Evolutionary conservation across 2,888 invertebrate species (phyloP), one percentile per base, ranked within the genome.

Genomic region (Stegophylla sp.): DNA sequence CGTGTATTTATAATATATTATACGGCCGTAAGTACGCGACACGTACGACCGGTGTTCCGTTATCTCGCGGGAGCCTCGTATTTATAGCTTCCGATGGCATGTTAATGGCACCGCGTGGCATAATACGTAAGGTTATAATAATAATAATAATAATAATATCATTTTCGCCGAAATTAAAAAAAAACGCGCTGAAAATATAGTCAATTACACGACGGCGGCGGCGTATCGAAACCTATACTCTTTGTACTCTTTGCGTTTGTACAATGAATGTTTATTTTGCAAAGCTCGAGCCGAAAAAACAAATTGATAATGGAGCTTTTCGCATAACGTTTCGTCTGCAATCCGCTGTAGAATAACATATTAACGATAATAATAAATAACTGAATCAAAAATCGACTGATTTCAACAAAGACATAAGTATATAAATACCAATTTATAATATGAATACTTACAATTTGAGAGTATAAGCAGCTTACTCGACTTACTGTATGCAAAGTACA

Each of bases 71-170:
- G 4, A 17, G 43, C 43, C 1, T 66, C 26, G 66, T 76, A 67
- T 76, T 76, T 76, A 67, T 76, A 76, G 76, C 26, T 76, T 76
- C 76, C 67, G 67, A 76, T 67, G 56, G 56, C 76, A 56, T 45
- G 76, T 76, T 67, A 53, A 76, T 56, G 64, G 17, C 43, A 45
- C 56, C 9, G 23, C 13, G 10, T 23, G n/a, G n/a, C n/a, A n/a
- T n/a, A n/a, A n/a, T n/a, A n/a, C 41, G 43, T 72, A 53, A 72
- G 43, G 51, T 51, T 41, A 34, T 75, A 64, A n/a, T 26, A n/a
- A n/a, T n/a, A n/a, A n/a, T n/a, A n/a, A n/a, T n/a, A n/a, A n/a
- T n/a, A n/a, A n/a, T n/a, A n/a, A n/a, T n/a, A n/a, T n/a, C n/a
- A 41, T 63, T 75, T 75, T 64, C 15, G 12, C 15, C 3, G 51